Conservation (phyloP, 2,113 vertebrate species). For the Pongo abelii region DNA sequence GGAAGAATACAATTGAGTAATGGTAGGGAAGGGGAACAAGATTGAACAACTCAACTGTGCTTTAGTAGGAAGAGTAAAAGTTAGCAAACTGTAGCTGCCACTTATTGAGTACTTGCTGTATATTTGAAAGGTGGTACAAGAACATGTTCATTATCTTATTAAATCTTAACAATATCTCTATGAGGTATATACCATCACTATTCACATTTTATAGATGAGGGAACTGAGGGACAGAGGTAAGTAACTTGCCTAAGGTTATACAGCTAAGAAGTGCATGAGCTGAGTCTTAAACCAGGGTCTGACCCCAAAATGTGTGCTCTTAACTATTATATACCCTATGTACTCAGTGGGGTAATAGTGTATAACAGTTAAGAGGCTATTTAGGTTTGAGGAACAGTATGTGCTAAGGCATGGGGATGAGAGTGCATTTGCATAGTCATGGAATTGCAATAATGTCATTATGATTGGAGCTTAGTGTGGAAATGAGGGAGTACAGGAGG, state of each 20-base stretch:
- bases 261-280: neutral
- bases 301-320: neutral
- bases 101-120: neutral
- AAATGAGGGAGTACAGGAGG: neutral
- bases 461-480: neutral
- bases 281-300: neutral
- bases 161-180: neutral
- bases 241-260: neutral
- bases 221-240: neutral
- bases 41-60: neutral
- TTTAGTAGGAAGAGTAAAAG: neutral
- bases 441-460: neutral
- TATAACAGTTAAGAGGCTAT: neutral
- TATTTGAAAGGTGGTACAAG: neutral
- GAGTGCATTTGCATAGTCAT: neutral
- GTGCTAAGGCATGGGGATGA: neutral
- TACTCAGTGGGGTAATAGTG: neutral
- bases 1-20: neutral
- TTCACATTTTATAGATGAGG: neutral
- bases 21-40: neutral
- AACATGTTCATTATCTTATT: neutral
- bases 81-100: neutral
- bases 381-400: neutral
- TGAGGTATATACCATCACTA: neutral
- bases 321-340: neutral